These are phyloP conservation scores for Xenops minutus DNA, from an alignment of 2,797 vertebrate species.

Conservation along the genomic window DNA sequence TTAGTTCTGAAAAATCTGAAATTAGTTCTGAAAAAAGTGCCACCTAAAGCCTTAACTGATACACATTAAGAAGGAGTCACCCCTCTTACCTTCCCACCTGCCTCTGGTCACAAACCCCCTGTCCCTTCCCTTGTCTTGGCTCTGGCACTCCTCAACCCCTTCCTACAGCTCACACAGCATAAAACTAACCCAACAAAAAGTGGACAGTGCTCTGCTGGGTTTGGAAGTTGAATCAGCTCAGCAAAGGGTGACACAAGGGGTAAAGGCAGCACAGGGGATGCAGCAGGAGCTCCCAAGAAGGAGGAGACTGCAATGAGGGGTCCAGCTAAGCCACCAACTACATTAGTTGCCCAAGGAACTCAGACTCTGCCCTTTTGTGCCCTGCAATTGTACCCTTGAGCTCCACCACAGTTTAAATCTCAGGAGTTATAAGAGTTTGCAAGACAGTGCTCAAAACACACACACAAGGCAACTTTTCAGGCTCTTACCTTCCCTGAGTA, in stretches of 20 bases:
- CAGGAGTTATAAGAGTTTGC: neutral
- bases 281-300: neutral
- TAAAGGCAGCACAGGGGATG: neutral
- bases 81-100: neutral
- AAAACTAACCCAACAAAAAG: neutral
- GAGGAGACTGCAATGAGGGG: fast-evolving
- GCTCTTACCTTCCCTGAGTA: constrained; percentile 90
- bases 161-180: neutral
- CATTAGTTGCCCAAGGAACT: neutral
- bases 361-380: neutral
- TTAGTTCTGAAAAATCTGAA: neutral
- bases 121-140: neutral
- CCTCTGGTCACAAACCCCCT: neutral
- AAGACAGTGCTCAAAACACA: neutral
- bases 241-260: neutral
- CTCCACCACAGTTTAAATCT: neutral
- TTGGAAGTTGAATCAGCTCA: neutral
- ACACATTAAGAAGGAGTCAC: neutral
- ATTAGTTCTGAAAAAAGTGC: neutral
- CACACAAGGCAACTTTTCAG: neutral
- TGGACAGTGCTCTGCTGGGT: neutral
- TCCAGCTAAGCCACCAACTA: neutral
- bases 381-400: neutral
- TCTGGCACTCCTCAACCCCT: neutral
- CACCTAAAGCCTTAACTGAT: neutral